Evolutionary conservation across 64 coral and sea anemone genomes (phyloP).

Genomic region (Montipora capricornis): DNA sequence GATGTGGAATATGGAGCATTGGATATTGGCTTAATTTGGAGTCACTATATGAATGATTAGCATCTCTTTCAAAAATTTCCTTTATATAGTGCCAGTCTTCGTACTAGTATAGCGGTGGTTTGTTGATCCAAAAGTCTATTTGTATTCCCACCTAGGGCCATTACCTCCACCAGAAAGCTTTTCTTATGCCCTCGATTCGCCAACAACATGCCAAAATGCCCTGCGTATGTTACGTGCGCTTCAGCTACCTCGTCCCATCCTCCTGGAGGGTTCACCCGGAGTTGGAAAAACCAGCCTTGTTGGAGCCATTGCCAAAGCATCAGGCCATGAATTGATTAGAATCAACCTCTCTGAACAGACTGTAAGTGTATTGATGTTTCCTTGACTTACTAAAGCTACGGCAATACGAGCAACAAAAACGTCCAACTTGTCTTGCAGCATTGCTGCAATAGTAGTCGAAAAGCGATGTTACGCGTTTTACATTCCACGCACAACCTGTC

Average conservation of each 20-base stretch:
- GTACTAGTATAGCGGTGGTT: too few relatives aligned
- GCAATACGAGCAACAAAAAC: too few relatives aligned
- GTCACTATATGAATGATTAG: too few relatives aligned
- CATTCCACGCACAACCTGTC: too few relatives aligned
- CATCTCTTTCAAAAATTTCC: too few relatives aligned
- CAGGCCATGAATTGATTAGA: conserved; percentile 84
- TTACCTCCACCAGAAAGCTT: conserved; percentile 42
- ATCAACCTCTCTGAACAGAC: conserved; percentile 98
- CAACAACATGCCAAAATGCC: conserved; percentile 92
- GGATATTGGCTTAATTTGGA: too few relatives aligned
- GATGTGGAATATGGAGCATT: too few relatives aligned
- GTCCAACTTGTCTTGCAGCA: too few relatives aligned
- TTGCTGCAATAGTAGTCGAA: too few relatives aligned
- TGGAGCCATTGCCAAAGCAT: conserved; percentile 93
- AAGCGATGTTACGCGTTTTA: too few relatives aligned
- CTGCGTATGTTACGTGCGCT: conserved; percentile 78
- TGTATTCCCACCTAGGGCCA: conserved; percentile 57
- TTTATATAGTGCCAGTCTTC: too few relatives aligned
- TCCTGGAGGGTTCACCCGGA: conserved; percentile 97
- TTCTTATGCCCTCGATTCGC: conserved; percentile 82
- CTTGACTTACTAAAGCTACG: neutral
- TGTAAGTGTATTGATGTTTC: conserved; percentile 53
- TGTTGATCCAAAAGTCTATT: neutral
- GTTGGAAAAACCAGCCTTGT: conserved; percentile 99
- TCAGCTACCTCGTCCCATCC: conserved; percentile 84